Base-by-base conservation (phyloP, 2,113 vertebrate species). In the Atrichornis clamosus region DNA sequence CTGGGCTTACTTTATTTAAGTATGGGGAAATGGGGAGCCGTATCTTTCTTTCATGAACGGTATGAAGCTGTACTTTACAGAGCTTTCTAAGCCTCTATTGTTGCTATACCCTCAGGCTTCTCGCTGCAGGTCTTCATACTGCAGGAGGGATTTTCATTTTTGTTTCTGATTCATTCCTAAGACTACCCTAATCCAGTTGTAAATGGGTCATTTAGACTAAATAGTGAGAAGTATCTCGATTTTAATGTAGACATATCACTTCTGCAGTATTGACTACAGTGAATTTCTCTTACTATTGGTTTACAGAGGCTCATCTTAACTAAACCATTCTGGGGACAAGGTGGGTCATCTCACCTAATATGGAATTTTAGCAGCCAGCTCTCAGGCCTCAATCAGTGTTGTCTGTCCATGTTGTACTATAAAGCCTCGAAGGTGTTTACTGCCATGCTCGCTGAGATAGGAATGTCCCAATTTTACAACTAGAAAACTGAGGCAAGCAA, bases 101-200 rank as follows among this genome's bases (percentile, higher is more conserved):
- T 77, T 89, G 53, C 28, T 63, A 26, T 46, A 59, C 13, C 44
- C 47, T 55, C 56, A 84, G 74, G 52, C 35, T 75, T 85, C 65
- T 83, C 2, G 0, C 83, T 94, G 49, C 41, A 62, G 70, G 49
- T 76, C 46, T 90, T 83, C 70, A n/a, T 69, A 44, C 6, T 59
- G 35, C 44, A 72, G 15, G 37, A 80, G 26, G 2, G 12, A 80
- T 93, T 95, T 87, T 87, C 28, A 46, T 84, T 49, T 90, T 59
- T 87, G 32, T 70, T 85, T 87, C 74, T 47, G 32, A 68, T 84
- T 82, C 19, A 79, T 87, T 90, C 58, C 59, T 90, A 72, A 85
- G 0, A 68, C 11, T 7, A 82, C 33, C 22, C 22, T 72, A 87
- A 83, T 65, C 28, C 49, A 64, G 58, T 3, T 85, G 18, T 76